Evolutionary conservation across 2,888 invertebrate species (phyloP).

Genomic region (Gibbula magus): DNA sequence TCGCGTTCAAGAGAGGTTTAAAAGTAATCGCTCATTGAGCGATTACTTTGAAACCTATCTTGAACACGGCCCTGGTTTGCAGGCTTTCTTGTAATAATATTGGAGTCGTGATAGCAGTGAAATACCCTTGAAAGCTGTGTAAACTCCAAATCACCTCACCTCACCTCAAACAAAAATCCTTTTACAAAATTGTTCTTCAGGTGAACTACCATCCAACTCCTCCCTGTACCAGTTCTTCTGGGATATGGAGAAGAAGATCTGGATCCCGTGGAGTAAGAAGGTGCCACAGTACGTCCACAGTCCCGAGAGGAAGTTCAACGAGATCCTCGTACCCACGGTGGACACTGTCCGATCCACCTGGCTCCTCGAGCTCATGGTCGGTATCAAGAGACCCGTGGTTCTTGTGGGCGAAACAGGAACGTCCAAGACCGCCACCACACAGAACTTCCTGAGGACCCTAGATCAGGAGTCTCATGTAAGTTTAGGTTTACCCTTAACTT

Average conservation of each 20-base stretch:
- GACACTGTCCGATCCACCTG: slow-evolving; percentile 89
- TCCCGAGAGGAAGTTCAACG: slow-evolving; percentile 82
- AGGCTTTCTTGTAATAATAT: too few species aligned
- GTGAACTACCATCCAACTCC: slow-evolving; percentile 84
- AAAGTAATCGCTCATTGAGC: too few species aligned
- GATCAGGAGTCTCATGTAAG: slow-evolving; percentile 79
- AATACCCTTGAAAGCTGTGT: too few species aligned
- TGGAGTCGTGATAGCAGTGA: too few species aligned
- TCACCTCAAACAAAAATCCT: too few species aligned
- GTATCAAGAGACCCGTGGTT: slow-evolving; percentile 86
- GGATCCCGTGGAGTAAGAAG: slow-evolving; percentile 91
- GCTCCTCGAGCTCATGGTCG: slow-evolving; percentile 82
- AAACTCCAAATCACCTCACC: too few species aligned
- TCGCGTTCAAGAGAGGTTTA: too few species aligned
- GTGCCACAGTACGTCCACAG: slow-evolving; percentile 87
- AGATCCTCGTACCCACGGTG: slow-evolving; percentile 92
- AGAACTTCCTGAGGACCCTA: slow-evolving; percentile 85
- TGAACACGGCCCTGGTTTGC: too few species aligned
- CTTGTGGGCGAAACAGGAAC: slow-evolving; percentile 94
- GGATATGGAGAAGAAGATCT: slow-evolving; percentile 81
- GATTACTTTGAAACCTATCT: too few species aligned
- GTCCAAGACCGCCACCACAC: slow-evolving; percentile 92
- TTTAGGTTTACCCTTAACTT: background rate
- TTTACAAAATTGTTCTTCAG: slow-evolving; percentile 72
- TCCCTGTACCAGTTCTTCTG: slow-evolving; percentile 89